Evolutionary conservation across 1,140 invertebrate genomes (phyloP).

Genomic region (Eupeodes corollae): DNA sequence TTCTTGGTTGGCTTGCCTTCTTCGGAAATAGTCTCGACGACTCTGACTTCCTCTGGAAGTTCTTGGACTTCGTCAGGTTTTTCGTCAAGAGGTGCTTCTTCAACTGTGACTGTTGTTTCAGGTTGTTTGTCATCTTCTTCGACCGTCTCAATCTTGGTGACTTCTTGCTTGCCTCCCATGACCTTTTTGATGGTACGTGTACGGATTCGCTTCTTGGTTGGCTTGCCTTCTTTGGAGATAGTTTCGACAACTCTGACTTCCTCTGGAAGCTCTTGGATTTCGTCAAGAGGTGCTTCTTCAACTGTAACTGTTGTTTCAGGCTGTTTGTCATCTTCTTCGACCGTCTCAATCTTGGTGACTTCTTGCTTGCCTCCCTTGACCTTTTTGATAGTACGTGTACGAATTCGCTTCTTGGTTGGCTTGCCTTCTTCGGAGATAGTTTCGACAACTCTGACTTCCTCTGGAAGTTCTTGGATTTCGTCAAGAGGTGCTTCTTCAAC

Average conservation of each 20-base stretch:
- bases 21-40: conserved; percentile 37
- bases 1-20: conserved; percentile 29
- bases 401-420: conserved; percentile 7
- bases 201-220: conserved; percentile 6
- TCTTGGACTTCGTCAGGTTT: conserved; percentile 27
- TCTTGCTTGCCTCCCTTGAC: conserved; percentile 11
- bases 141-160: conserved; percentile 9
- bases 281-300: conserved; percentile 5
- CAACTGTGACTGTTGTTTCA: conserved; percentile 8
- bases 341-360: conserved; percentile 10
- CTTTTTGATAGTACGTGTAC: conserved; percentile 10
- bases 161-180: conserved; percentile 10
- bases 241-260: conserved; percentile 9
- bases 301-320: conserved; percentile 11
- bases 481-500: conserved; percentile 12
- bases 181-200: conserved; percentile 11
- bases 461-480: conserved; percentile 7
- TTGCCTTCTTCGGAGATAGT: conserved; percentile 7
- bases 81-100: conserved; percentile 7
- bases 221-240: conserved; percentile 7
- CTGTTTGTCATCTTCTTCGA: conserved; percentile 10
- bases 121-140: conserved; percentile 10
- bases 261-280: conserved; percentile 6
- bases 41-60: conserved; percentile 35
- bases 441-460: conserved; percentile 8